Percentiles rank a stretch among this genome's conserved stretches.
Conservation (phyloP, 2,888 invertebrate genomes). For the Conomelus anceps region DNA sequence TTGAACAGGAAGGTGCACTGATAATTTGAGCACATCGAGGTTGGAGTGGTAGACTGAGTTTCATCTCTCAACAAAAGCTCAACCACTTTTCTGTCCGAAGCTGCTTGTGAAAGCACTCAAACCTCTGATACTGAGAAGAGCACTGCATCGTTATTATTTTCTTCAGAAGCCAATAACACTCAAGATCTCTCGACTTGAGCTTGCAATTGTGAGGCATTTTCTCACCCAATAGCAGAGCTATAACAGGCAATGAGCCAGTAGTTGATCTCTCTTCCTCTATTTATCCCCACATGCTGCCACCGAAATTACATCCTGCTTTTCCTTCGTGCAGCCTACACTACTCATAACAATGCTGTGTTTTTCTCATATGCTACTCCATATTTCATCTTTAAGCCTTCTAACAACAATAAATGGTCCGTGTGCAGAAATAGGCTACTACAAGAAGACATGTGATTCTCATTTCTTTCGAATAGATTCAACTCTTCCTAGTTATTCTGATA, state of each 20-base stretch:
- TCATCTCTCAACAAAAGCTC: neutral
- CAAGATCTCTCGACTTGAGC: neutral
- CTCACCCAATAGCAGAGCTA: neutral
- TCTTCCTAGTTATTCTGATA: neutral
- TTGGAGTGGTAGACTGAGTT: neutral
- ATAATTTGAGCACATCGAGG: neutral
- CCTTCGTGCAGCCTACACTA: neutral
- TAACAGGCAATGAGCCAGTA: neutral
- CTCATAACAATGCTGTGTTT: no score
- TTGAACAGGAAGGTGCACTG: neutral
- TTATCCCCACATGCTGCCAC: neutral
- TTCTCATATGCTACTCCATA: neutral
- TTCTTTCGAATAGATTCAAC: neutral
- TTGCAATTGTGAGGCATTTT: neutral
- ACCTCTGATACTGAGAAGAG: neutral
- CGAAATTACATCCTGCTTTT: neutral
- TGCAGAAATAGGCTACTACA: no score
- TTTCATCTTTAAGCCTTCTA: neutral
- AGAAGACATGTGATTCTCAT: neutral
- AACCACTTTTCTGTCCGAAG: neutral
- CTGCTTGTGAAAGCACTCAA: neutral
- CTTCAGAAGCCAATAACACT: neutral
- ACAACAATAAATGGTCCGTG: neutral
- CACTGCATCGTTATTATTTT: neutral
- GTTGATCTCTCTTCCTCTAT: no score